Conservation (phyloP, 2,888 invertebrate species). For the Cataglyphis altisquamis region DNA sequence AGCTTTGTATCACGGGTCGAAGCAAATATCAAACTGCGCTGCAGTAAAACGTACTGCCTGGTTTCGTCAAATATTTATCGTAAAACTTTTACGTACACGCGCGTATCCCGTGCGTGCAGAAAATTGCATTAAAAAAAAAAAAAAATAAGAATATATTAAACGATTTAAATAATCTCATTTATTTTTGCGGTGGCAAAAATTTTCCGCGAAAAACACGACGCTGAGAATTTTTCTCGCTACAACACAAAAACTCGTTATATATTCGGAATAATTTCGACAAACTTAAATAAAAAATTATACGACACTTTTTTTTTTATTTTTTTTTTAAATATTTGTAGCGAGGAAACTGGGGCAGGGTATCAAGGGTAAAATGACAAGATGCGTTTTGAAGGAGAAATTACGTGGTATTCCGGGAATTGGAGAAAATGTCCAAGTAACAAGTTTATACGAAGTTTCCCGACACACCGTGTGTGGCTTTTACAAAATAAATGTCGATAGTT, state of each 20-base stretch:
- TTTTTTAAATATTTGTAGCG: background rate
- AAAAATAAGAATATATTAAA: background rate
- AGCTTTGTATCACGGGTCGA: constrained; percentile 3
- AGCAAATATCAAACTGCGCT: background rate
- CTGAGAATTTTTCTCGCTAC: background rate
- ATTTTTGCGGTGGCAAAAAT: background rate
- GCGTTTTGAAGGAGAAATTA: background rate
- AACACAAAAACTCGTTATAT: background rate
- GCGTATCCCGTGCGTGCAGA: background rate
- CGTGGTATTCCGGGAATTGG: background rate
- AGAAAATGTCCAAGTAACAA: background rate
- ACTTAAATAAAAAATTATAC: background rate
- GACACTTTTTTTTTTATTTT: background rate
- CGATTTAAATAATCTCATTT: background rate
- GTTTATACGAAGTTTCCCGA: background rate
- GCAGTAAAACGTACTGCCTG: background rate
- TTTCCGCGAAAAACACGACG: background rate
- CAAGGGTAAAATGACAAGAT: background rate
- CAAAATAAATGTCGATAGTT: constrained; percentile 47
- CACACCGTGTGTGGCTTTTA: constrained; percentile 13
- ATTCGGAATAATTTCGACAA: background rate
- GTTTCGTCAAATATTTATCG: constrained; percentile 30
- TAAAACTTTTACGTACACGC: constrained; percentile 1
- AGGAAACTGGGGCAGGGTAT: background rate
- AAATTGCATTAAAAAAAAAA: background rate